A percentile compares a stretch with the other conserved stretches of the same genome.
These are phyloP conservation scores for Lithophane semibrunnea DNA, from an alignment of 2,888 invertebrate genomes.

Conservation along the genomic window DNA sequence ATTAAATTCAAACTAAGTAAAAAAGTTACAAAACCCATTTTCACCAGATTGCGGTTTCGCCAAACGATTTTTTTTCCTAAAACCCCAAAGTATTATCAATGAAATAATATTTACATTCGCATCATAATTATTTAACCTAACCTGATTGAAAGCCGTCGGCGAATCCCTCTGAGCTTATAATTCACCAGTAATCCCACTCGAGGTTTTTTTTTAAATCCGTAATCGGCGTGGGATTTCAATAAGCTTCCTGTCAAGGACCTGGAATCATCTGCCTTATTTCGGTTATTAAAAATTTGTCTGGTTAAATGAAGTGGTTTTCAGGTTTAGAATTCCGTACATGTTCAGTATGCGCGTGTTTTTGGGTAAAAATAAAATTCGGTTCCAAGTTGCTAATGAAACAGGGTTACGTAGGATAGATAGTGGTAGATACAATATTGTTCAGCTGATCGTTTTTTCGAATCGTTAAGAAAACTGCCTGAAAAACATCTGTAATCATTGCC, in stretches of 20 bases:
- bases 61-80: slow-evolving; percentile 31
- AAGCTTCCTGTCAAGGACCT: slow-evolving; percentile 83
- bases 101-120: slow-evolving; percentile 67
- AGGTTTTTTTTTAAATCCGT: slow-evolving; percentile 81
- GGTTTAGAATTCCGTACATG: slow-evolving; percentile 19
- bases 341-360: background rate
- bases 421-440: background rate
- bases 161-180: slow-evolving; percentile 80
- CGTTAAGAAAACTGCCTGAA: background rate
- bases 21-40: slow-evolving; percentile 17
- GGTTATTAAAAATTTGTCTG: slow-evolving; percentile 75
- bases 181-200: slow-evolving; percentile 87
- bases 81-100: slow-evolving; percentile 49
- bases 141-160: slow-evolving; percentile 73
- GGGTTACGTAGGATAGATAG: no score
- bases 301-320: slow-evolving; percentile 24
- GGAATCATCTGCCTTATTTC: slow-evolving; percentile 78
- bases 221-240: slow-evolving; percentile 89
- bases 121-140: slow-evolving; percentile 79
- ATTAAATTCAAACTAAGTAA: slow-evolving; percentile 6
- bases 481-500: background rate
- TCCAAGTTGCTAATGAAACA: background rate
- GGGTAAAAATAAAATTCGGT: background rate
- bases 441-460: background rate
- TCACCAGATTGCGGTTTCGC: slow-evolving; percentile 40